Evolutionary conservation across 2,888 invertebrate genomes (phyloP), one percentile per base, ranked within the genome.

Genomic region (Lycaena phlaeas): DNA sequence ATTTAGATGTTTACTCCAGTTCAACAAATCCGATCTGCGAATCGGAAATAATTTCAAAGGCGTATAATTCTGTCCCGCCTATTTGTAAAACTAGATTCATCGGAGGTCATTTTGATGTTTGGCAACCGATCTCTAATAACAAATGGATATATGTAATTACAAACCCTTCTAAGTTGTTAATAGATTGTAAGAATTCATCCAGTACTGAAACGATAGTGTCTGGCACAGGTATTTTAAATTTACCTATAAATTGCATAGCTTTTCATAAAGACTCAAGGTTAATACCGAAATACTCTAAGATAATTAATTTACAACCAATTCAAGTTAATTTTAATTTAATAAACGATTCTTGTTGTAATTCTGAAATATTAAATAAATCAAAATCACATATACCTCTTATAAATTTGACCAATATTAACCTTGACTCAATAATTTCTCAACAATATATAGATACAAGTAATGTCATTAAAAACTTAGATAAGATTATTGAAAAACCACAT

Each of bases 21-120:
- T 26, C 28, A 5, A 34, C 6, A 14, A 36, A 25, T 14, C 42
- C 42, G 7, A 36, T 17, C 18, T 44, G 40, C 27, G 47, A 44
- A 40, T 29, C 36, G 10, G 47, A 47, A 17, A 42, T 42, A 29
- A 40, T 43, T 12, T 14, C 28, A 22, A 47, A 44, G 41, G 34
- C 38, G 1, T 14, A 40, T 15, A 31, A 14, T 38, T 17, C 25
- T 31, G 26, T 44, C 5, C 47, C 44, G 7, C 25, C 28, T n/a
- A 14, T 22, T 2, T 42, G 40, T 36, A 9, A 42, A 38, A 38
- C 38, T 40, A 47, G 40, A 28, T 40, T 47, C 22, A 17, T 42
- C 10, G 7, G 30, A 17, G 40, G 40, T 28, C 15, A 38, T 14
- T 25, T 39, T 18, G 34, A 34, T 1, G 18, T 47, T 18, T 47